Conservation (phyloP, 2,797 vertebrate genomes). For the Anableps anableps region DNA sequence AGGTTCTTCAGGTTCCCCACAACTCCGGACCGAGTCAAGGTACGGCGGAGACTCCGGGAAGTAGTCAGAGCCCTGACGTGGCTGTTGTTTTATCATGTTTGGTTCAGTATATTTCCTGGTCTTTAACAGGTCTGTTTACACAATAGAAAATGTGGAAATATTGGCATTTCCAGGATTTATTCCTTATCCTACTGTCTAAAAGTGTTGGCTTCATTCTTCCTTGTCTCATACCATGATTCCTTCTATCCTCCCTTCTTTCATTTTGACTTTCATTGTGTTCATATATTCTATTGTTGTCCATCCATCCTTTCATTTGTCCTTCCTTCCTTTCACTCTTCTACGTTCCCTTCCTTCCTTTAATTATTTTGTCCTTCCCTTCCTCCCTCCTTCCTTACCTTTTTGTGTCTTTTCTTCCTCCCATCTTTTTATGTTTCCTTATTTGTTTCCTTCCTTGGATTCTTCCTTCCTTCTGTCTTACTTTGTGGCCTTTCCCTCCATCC, state of each 20-base stretch:
- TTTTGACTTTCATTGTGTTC: neutral
- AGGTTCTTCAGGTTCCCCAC: constrained; percentile 78
- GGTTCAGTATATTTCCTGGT: neutral
- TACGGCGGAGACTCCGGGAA: constrained; percentile 21
- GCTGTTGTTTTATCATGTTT: neutral
- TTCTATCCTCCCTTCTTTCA: neutral
- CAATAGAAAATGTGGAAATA: neutral
- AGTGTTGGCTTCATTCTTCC: neutral
- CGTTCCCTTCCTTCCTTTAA: neutral
- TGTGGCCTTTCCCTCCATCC: neutral
- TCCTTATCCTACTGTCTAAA: neutral
- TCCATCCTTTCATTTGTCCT: no score
- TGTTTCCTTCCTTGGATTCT: neutral
- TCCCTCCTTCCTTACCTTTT: no score
- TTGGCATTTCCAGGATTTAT: neutral
- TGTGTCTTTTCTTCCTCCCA: no score
- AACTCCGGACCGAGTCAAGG: constrained; percentile 73
- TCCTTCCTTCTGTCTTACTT: neutral
- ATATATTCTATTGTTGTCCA: neutral
- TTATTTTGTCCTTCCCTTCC: neutral
- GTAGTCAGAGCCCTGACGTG: neutral
- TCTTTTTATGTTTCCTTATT: neutral
- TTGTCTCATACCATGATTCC: neutral
- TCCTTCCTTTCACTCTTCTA: neutral
- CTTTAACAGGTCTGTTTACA: neutral